These are phyloP conservation scores for Shinisaurus crocodilurus DNA, from an alignment of 2,113 vertebrate genomes.

Conservation along the genomic window DNA sequence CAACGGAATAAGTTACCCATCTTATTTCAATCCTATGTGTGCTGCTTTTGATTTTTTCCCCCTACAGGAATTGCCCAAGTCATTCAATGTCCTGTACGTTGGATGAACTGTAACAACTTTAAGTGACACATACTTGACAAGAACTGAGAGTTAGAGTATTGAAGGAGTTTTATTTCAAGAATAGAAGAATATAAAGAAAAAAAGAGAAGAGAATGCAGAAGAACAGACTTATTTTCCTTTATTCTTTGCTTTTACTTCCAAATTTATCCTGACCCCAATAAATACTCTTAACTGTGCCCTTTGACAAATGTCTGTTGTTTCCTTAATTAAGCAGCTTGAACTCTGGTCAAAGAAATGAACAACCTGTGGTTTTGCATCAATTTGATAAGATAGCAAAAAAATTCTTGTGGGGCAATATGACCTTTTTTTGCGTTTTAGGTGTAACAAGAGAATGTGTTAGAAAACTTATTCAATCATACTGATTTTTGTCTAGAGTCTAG, in stretches of 20 bases:
- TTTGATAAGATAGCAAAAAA: background rate
- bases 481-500: background rate
- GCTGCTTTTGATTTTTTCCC: constrained; percentile 5
- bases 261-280: constrained; percentile 3
- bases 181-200: constrained; percentile 38
- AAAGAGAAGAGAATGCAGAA: constrained; percentile 26
- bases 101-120: constrained; percentile 44
- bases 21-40: constrained; percentile 33
- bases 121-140: constrained; percentile 54
- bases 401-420: background rate
- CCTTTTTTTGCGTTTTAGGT: background rate
- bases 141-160: constrained; percentile 41
- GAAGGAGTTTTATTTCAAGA: constrained; percentile 32
- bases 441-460: background rate
- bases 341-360: background rate
- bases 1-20: constrained; percentile 2
- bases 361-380: constrained; percentile 9
- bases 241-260: background rate
- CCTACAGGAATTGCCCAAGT: constrained; percentile 26
- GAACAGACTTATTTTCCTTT: constrained; percentile 17
- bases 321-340: constrained; percentile 4
- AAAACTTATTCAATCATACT: background rate
- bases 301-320: constrained; percentile 32
- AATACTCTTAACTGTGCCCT: background rate
- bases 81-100: constrained; percentile 47